These are phyloP conservation scores for Liolophura sinensis DNA, from an alignment of 1,140 invertebrate genomes.

Conservation along the genomic window DNA sequence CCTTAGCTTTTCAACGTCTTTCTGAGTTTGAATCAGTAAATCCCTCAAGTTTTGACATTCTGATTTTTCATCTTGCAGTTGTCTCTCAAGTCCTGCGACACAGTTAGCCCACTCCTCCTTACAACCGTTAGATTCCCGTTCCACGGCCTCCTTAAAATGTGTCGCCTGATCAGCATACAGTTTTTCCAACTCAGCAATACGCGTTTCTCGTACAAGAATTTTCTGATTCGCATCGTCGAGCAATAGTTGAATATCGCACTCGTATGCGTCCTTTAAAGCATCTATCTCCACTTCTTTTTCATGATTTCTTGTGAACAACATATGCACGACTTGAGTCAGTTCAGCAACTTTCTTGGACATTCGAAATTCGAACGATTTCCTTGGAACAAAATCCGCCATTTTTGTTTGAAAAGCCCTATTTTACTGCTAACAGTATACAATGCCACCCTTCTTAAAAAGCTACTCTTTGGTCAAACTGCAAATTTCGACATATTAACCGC, in stretches of 20 bases:
- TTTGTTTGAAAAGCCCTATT: neutral
- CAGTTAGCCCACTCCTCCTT: conserved; percentile 39
- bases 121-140: conserved; percentile 23
- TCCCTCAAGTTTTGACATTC: conserved; percentile 51
- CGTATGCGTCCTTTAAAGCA: conserved; percentile 49
- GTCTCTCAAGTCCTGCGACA: conserved; percentile 31
- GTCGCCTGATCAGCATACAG: conserved; percentile 16
- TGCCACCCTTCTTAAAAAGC: conserved; percentile 3
- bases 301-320: conserved; percentile 56
- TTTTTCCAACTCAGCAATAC: conserved; percentile 27
- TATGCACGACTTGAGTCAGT: conserved; percentile 56
- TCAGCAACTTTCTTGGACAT: conserved; percentile 59
- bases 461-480: neutral
- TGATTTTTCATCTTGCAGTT: conserved; percentile 41
- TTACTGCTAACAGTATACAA: neutral
- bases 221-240: conserved; percentile 39
- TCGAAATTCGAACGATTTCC: conserved; percentile 51
- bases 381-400: conserved; percentile 21
- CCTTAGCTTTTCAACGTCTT: conserved; percentile 49
- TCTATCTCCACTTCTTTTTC: conserved; percentile 57
- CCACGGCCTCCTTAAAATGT: conserved; percentile 24
- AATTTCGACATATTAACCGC: neutral
- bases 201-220: conserved; percentile 32
- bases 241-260: conserved; percentile 45
- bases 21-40: conserved; percentile 49